Evolutionary conservation across 2,113 vertebrate genomes (phyloP).

Genomic region (Macheiramphus alcinus): DNA sequence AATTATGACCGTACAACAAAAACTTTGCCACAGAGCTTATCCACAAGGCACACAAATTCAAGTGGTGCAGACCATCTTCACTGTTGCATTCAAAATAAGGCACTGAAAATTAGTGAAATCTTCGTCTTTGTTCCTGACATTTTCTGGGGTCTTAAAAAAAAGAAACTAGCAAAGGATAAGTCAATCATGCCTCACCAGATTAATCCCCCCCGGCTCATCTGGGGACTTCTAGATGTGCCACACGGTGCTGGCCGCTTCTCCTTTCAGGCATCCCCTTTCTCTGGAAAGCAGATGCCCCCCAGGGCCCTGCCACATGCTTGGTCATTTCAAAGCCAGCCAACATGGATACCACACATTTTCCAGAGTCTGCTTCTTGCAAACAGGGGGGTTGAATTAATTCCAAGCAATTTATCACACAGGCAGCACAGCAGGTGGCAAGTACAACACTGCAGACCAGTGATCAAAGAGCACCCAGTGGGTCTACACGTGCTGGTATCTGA

Average conservation of each 20-base stretch:
- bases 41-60: not conserved
- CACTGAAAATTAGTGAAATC: not conserved
- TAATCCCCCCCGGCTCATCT: not conserved
- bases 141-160: not conserved
- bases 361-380: not conserved
- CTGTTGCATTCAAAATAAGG: not conserved
- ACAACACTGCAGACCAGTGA: not conserved
- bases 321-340: not conserved
- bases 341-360: not conserved
- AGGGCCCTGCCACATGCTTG: not conserved
- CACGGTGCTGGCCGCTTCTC: not conserved
- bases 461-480: not conserved
- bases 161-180: not conserved
- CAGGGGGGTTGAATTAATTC: not conserved
- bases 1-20: fast-evolving
- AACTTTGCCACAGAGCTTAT: not conserved
- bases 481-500: not conserved
- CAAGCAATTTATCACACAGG: conserved; percentile 14
- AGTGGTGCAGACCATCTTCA: not conserved
- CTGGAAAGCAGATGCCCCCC: not conserved
- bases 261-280: not conserved
- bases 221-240: not conserved
- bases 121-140: not conserved
- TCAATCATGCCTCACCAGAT: not conserved
- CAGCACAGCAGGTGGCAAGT: conserved; percentile 27